Conservation (phyloP, 2,797 vertebrate species). For the Remorina albescens region DNA sequence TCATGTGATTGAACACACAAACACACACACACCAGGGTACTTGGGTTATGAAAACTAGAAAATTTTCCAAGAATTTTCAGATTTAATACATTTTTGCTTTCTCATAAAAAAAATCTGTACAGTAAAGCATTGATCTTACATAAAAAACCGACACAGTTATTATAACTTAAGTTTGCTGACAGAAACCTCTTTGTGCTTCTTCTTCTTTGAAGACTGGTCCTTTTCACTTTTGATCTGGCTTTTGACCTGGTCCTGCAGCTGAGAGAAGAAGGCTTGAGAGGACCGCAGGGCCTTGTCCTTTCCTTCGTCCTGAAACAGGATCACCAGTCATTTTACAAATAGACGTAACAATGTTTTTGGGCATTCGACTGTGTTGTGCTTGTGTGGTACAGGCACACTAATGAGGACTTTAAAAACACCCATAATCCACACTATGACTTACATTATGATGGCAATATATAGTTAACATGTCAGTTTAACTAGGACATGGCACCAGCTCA, state of each 20-base stretch:
- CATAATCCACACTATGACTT: background rate
- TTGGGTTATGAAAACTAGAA: constrained; percentile 46
- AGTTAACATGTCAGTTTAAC: constrained; percentile 10
- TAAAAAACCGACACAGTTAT: constrained; percentile 42
- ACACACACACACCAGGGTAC: constrained; percentile 18
- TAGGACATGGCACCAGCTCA: background rate
- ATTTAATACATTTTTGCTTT: constrained; percentile 47
- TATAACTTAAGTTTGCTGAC: constrained; percentile 94
- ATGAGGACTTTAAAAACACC: too few relatives aligned
- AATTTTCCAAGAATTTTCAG: constrained; percentile 46
- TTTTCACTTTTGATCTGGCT: constrained; percentile 91
- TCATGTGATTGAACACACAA: background rate
- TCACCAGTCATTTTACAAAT: background rate
- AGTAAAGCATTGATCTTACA: constrained; percentile 47
- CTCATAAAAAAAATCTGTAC: constrained; percentile 74
- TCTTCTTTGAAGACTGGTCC: constrained; percentile 86
- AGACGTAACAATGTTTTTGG: constrained; percentile 2
- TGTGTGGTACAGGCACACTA: background rate
- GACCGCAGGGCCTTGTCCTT: constrained; percentile 95
- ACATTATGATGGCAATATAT: constrained; percentile 2
- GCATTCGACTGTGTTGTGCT: background rate
- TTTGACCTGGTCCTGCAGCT: constrained; percentile 97
- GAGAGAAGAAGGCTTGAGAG: constrained; percentile 95
- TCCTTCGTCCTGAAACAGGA: constrained; percentile 89
- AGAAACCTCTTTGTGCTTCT: constrained; percentile 88